Base-by-base conservation (phyloP, 2,888 invertebrate genomes). In the Drosophila algonquin region DNA sequence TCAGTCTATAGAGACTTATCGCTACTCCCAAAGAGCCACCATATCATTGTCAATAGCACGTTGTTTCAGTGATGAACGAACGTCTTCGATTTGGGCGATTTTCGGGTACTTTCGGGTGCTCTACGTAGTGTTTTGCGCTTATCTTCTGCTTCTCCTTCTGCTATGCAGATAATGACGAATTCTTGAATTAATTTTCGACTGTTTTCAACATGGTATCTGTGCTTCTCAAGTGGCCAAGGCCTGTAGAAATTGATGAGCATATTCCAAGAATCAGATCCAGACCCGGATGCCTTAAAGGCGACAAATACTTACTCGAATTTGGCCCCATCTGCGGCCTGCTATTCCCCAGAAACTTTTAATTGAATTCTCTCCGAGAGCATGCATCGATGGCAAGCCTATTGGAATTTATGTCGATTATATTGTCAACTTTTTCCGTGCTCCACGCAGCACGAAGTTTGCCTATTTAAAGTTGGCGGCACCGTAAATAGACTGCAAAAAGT, bases 351-450 rank as follows among this genome's bases (percentile, higher is more conserved):
- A 85, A 85, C 76, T 85, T 85, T 88, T 85, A 85, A 85, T 88
- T 81, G 85, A 85, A 88, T 83, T 77, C 77, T 60, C 55, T 62
- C 56, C 18, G 54, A 44, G 45, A 30, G 35, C 63, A 21, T 58
- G 63, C 59, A 62, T 70, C 61, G 75, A 75, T 63, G 62, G 71
- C 74, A 79, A 77, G 78, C 82, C 88, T 80, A 84, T 81, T 87
- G 75, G 76, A 83, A 87, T 87, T 83, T 87, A 83, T 87, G 80
- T 85, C 88, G 84, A 84, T 87, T 87, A 87, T 87, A 75, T 80
- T 77, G 86, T 88, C 79, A 85, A 88, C 81, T 85, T 85, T 81
- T 73, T 69, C 77, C 57, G 64, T 21, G 54, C 67, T 58, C 44
- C 67, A 40, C 48, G 70, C 81, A 84, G 80, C 67, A 40, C 48